Base-by-base conservation (phyloP, 1,140 invertebrate species). In the Sitodiplosis mosellana region DNA sequence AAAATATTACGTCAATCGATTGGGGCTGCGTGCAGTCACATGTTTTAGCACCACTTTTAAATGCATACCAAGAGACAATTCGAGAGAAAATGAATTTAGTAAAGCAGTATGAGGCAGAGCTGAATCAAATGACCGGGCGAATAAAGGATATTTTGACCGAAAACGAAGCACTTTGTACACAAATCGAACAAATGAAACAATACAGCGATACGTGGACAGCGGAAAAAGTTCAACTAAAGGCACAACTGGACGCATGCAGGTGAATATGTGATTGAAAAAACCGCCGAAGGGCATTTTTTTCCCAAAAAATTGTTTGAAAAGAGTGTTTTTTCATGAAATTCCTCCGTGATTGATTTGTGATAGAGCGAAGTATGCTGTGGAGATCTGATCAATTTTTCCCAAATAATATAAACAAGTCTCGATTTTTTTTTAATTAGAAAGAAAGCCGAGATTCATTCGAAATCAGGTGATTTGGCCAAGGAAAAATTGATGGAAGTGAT, bases 61-160 rank as follows among this genome's bases (percentile, higher is more conserved):
- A 79, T 56, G 76, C 79, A 22, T 82, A 81, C 52, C 71, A 79
- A 51, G 76, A 80, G 53, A 74, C 71, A 17, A 58, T 81, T 14
- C 58, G 56, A 2, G 79, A 81, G 54, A 81, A 81, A 57, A 70
- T 78, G 18, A 69, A 78, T 19, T 64, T 81, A 19, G 71, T 82
- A 42, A 55, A 64, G 7, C 67, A 71, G 48, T 79, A 78, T 46
- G 74, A 73, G 52, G 56, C 61, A 2, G 71, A 77, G 55, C 67
- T 81, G 37, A 69, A 75, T 19, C 55, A 65, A n/a, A 79, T 80
- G 52, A 71, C 73, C 37, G 66, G 64, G 1, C 73, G 71, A 58
- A 62, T 74, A 27, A 78, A 78, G 56, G 68, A 74, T 48, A 63
- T 79, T 33, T 51, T 78, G 2, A 60, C 59, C 19, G 78, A 82